Percentiles rank a stretch among this genome's conserved stretches.
These are phyloP conservation scores for Lasioglossum villosulum DNA, from an alignment of 2,888 invertebrate species.

Conservation along the genomic window DNA sequence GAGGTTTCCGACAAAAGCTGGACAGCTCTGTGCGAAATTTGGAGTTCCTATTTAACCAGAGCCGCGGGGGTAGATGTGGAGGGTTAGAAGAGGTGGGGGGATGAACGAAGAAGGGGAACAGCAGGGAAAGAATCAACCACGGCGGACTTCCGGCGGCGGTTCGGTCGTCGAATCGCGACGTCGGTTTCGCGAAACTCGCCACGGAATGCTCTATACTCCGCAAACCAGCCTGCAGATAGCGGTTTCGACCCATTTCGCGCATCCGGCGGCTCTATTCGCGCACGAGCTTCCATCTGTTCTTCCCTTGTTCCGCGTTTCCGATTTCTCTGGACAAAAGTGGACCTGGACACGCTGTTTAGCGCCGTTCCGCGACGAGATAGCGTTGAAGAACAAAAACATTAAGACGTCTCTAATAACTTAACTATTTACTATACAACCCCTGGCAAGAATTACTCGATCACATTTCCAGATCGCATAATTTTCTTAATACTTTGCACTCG, in stretches of 20 bases:
- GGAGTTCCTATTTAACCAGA: conserved; percentile 39
- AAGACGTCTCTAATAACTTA: neutral
- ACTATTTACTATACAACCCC: neutral
- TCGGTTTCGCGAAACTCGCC: conserved; percentile 22
- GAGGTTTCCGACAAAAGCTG: conserved; percentile 32
- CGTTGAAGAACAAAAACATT: neutral
- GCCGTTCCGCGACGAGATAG: neutral
- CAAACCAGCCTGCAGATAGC: conserved; percentile 45
- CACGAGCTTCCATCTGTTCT: conserved; percentile 14
- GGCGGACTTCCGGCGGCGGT: conserved; percentile 35
- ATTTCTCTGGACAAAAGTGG: neutral
- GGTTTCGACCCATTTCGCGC: conserved; percentile 38
- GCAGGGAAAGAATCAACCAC: conserved; percentile 22
- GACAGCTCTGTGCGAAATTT: conserved; percentile 34
- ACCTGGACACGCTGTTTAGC: neutral
- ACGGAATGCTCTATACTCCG: conserved; percentile 7
- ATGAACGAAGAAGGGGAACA: neutral
- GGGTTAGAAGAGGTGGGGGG: neutral
- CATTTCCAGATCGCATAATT: too few species aligned
- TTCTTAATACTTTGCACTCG: too few species aligned
- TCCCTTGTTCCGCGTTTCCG: neutral
- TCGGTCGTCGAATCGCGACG: conserved; percentile 19
- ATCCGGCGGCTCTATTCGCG: conserved; percentile 22
- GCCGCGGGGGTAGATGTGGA: conserved; percentile 3
- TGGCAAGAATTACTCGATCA: too few species aligned